Base-by-base conservation (phyloP, 2,888 invertebrate species). In the Kuschelorhynchus macadamiae region DNA sequence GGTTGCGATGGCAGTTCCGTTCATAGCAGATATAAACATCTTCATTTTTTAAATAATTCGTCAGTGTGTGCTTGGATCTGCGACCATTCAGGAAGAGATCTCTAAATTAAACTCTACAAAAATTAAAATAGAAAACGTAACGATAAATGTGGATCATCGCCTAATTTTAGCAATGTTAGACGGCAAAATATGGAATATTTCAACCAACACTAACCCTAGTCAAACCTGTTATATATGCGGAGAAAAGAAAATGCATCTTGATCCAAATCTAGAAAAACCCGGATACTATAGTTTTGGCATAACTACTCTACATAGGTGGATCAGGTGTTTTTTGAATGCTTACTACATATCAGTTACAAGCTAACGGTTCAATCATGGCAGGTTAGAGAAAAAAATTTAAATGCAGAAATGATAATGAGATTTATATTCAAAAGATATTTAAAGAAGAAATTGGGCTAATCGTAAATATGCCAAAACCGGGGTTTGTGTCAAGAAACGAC, bases 371-470 rank as follows among this genome's bases (percentile, higher is more conserved):
- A 36, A 11, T 12, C 11, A 36, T 36, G 36, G 36, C 36, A 36
- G 14, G 36, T 36, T 12, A 36, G 11, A 36, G 14, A 11, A 36
- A 3, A 36, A 12, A 12, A 11, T 3, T 2, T 11, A 3, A 36
- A 36, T 7, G 36, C 36, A 2, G 14, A 36, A 12, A 36, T 36
- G 5, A 3, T 7, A 12, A 36, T 7, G 11, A 36, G 14, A 11
- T 11, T 36, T 12, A 12, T 12, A 36, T 36, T 12, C 36, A 36
- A 36, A 12, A 11, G 2, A 11, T 3, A 12, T 36, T 36, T 36
- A 36, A 36, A 36, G 36, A 36, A 36, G 25, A 36, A 36, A 36
- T 36, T 4, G 36, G 36, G 14, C 11, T 36, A 36, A 36, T 36
- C 2, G 36, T 36, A 12, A 11, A 36, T 36, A 36, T 11, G 36